A percentile compares a stretch with the other conserved stretches of the same genome.
Conservation (phyloP, 2,113 vertebrate genomes). For the Odobenus rosmarus region DNA sequence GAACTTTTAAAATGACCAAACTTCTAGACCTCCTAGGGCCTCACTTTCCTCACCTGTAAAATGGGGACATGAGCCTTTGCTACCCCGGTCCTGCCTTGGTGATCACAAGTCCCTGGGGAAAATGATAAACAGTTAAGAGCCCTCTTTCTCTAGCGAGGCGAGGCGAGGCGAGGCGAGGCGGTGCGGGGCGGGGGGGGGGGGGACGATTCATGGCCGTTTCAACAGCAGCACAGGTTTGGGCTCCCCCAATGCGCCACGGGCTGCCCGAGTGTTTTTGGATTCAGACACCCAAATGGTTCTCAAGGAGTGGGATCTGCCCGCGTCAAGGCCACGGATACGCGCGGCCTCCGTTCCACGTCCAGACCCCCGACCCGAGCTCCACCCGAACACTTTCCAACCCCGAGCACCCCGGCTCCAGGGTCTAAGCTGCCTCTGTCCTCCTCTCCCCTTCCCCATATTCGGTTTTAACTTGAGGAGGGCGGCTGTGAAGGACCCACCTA, state of each 20-base stretch:
- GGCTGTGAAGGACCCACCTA: not conserved
- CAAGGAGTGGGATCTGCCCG: accelerated
- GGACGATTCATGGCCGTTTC: not conserved
- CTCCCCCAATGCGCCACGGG: accelerated
- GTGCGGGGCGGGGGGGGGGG: no score
- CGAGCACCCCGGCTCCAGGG: not conserved
- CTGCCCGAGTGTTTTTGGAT: not conserved
- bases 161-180: no score
- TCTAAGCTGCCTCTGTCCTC: not conserved
- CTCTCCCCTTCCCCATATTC: not conserved
- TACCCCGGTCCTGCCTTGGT: not conserved
- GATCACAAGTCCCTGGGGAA: not conserved
- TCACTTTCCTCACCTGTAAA: constrained; percentile 51
- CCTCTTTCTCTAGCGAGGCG: not conserved
- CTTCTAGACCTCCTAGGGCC: not conserved
- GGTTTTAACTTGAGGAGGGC: not conserved
- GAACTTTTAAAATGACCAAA: constrained; percentile 8
- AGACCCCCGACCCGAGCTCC: not conserved
- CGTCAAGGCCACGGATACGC: not conserved
- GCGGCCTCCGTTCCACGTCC: not conserved
- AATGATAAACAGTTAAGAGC: not conserved
- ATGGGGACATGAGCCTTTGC: constrained; percentile 14
- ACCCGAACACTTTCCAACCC: not conserved
- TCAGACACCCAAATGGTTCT: not conserved
- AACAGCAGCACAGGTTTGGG: not conserved